Evolutionary conservation across 92 coral and sea anemone genomes (phyloP), one percentile per base, ranked within the genome.

Genomic region (Porites rus): DNA sequence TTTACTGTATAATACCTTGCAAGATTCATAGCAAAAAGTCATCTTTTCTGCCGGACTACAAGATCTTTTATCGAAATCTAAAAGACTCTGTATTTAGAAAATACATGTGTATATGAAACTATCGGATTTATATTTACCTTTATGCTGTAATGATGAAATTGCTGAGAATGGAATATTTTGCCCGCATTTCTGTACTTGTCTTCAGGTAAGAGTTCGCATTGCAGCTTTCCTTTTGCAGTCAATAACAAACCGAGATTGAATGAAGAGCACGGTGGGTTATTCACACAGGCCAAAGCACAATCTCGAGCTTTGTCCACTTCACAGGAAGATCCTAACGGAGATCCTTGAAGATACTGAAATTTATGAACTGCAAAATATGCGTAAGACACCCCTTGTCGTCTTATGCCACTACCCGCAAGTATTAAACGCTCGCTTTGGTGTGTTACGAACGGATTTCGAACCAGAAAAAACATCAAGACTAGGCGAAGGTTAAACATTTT

Each of bases 81-180:
- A 28, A 28, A 28, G 31, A 28, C 31, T 2, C 46, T 38, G 5
- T 38, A 38, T 38, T 38, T 38, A 3, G 7, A 38, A 38, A 38
- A 38, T 24, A 1, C 24, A 22, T 38, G 46, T 38, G 46, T 38
- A 38, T 38, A 38, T 38, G 46, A 3, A 31, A 3, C 46, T 38
- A 52, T 19, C 20, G n/a, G 14, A 76, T 10, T 38, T 38, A 24
- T 14, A 25, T 60, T 22, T 78, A 78, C 82, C 82, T 64, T 63
- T 4, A 78, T 78, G 46, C 82, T 78, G 82, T 78, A 78, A 18
- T 78, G 82, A 11, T 78, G 82, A 20, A 62, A 78, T 3, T 10
- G 14, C 9, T 78, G 82, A 1, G 82, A 78, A 16, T n/a, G 25
- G 25, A 51, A 8, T 50, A 64, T 25, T 18, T 62, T 63, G 59